These are phyloP conservation scores for Prosapia bicincta DNA, from an alignment of 2,888 invertebrate species.

Conservation along the genomic window DNA sequence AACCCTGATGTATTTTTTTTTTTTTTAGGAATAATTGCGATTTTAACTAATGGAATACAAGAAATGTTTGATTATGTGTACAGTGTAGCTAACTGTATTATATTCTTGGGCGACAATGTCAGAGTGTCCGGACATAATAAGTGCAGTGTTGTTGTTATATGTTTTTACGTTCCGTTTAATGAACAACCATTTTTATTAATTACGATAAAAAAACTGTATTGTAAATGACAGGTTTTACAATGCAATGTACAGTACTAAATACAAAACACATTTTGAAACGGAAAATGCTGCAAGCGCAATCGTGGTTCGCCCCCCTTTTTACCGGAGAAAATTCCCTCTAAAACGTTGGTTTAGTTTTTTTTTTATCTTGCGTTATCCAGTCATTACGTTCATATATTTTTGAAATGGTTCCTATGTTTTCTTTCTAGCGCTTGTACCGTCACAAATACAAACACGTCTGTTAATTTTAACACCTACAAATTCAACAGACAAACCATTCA, in stretches of 20 bases:
- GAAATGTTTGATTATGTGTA: conserved; percentile 27
- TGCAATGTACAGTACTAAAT: not conserved
- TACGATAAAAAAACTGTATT: not conserved
- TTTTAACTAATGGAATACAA: conserved; percentile 11
- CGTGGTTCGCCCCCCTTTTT: too few species aligned
- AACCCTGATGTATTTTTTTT: conserved; percentile 7
- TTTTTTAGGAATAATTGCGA: conserved; percentile 23
- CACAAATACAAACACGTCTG: too few species aligned
- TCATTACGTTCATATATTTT: too few species aligned
- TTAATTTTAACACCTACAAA: too few species aligned
- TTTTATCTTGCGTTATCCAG: too few species aligned
- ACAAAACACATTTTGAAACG: not conserved
- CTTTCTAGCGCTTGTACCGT: too few species aligned
- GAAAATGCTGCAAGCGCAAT: not conserved
- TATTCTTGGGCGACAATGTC: not conserved
- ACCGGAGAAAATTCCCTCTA: too few species aligned
- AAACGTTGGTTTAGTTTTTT: too few species aligned
- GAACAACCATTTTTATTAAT: conserved; percentile 1
- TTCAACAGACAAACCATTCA: too few species aligned
- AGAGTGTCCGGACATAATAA: not conserved
- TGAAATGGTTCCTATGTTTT: too few species aligned
- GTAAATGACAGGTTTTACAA: not conserved
- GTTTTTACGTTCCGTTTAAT: not conserved
- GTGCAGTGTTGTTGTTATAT: not conserved
- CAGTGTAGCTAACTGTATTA: conserved; percentile 28